A percentile compares a stretch with the other conserved stretches of the same genome.
Conservation (phyloP, 2,888 invertebrate genomes). For the Tethea ocularis region DNA sequence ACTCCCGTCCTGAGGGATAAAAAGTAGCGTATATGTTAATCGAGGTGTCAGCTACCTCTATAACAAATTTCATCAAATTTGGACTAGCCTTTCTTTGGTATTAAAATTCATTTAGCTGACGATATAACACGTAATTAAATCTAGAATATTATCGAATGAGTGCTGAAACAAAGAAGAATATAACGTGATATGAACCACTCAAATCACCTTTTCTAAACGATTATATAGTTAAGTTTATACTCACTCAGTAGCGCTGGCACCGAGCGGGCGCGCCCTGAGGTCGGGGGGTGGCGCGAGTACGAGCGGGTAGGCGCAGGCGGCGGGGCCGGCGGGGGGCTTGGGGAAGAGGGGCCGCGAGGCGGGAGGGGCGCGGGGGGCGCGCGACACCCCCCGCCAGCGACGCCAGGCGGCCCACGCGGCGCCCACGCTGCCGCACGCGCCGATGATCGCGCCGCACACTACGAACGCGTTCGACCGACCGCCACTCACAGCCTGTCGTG, state of each 20-base stretch:
- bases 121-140: no score
- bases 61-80: no score
- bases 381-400: constrained; percentile 39
- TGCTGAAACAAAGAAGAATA: no score
- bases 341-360: constrained; percentile 24
- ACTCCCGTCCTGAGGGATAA: no score
- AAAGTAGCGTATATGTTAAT: no score
- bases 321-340: constrained; percentile 31
- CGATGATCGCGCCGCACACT: constrained; percentile 54
- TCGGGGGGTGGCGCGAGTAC: constrained; percentile 21
- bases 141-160: no score
- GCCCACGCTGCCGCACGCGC: constrained; percentile 48
- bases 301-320: constrained; percentile 33
- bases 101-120: no score
- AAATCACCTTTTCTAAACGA: no score
- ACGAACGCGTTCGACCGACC: constrained; percentile 46
- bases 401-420: constrained; percentile 52
- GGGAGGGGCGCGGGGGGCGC: constrained; percentile 31
- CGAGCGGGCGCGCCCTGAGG: constrained; percentile 30
- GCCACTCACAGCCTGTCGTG: constrained; percentile 25
- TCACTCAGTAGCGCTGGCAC: constrained; percentile 60
- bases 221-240: constrained; percentile 40
- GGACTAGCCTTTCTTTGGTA: no score
- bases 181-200: no score
- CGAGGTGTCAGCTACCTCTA: no score